phyloP scores from a whole-genome alignment of 2,888 invertebrate species.

The Physocephala rufipes region DNA sequence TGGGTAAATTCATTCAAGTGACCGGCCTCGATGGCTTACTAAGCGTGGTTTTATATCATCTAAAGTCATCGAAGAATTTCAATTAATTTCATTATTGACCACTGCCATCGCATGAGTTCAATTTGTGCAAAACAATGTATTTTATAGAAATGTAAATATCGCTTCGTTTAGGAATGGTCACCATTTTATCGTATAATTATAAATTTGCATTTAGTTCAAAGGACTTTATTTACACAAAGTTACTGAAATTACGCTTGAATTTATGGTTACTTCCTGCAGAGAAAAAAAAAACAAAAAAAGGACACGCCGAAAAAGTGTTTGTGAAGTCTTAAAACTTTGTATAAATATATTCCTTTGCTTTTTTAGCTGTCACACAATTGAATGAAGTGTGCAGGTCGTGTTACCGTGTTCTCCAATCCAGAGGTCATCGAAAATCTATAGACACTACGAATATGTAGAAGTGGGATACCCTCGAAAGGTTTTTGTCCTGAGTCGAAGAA shows the following conservation, averaged over 20 bases:
- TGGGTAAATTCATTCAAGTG: not conserved
- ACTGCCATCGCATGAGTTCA: constrained; percentile 8
- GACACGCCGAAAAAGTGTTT: not conserved
- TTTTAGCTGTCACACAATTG: constrained; percentile 43
- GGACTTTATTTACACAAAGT: constrained; percentile 65
- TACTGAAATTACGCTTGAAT: constrained; percentile 37
- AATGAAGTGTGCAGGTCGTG: constrained; percentile 46
- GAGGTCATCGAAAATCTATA: constrained; percentile 41
- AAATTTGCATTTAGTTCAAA: constrained; percentile 45
- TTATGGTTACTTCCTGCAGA: not conserved
- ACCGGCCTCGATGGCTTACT: not conserved
- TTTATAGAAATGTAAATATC: constrained; percentile 17
- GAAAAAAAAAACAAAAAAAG: not conserved
- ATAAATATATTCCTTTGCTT: constrained; percentile 63
- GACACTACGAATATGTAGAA: constrained; percentile 40
- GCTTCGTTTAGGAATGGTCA: constrained; percentile 5
- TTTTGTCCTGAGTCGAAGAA: constrained; percentile 38
- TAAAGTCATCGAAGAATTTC: constrained; percentile 10
- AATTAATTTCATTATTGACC: not conserved
- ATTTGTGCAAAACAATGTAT: constrained; percentile 19
- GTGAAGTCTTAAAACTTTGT: constrained; percentile 56
- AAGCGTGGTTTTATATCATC: not conserved
- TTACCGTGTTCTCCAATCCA: constrained; percentile 48
- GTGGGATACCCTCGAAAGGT: constrained; percentile 35
- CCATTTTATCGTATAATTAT: constrained; percentile 22